Percentiles rank a stretch among this genome's conserved stretches.
phyloP scores from a whole-genome alignment of 2,888 invertebrate species.

The Anthophora plumipes region DNA sequence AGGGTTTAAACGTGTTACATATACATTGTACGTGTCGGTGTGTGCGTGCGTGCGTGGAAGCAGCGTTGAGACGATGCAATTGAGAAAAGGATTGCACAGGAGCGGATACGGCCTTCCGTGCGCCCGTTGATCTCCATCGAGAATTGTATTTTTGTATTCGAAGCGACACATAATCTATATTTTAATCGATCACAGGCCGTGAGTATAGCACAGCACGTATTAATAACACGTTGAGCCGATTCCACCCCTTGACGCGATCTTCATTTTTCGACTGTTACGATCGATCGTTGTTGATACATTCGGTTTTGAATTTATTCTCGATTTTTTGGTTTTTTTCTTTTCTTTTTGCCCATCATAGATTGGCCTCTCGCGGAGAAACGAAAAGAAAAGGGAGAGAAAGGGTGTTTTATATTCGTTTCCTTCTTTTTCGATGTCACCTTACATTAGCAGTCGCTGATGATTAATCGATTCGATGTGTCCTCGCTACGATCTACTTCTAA shows the following conservation, averaged over 20 bases:
- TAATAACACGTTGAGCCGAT: constrained; percentile 28
- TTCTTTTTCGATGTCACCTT: background rate
- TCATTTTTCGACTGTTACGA: background rate
- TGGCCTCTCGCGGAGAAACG: background rate
- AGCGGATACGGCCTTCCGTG: constrained; percentile 52
- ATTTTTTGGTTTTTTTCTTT: background rate
- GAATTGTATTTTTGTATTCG: constrained; percentile 75
- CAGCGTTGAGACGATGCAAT: constrained; percentile 29
- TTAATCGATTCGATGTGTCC: background rate
- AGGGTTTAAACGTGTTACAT: constrained; percentile 5
- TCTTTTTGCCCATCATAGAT: background rate
- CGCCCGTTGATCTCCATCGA: constrained; percentile 63
- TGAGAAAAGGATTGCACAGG: constrained; percentile 37
- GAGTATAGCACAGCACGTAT: constrained; percentile 45
- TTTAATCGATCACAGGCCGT: constrained; percentile 66
- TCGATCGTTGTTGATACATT: background rate
- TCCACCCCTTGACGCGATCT: constrained; percentile 20
- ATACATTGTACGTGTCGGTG: constrained; percentile 21
- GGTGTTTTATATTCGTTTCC: background rate
- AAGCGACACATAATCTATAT: constrained; percentile 68
- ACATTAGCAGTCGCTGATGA: background rate
- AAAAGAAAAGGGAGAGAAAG: background rate
- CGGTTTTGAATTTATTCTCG: background rate
- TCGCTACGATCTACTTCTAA: background rate
- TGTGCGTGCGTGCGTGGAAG: constrained; percentile 33